Base-by-base conservation (phyloP, 2,888 invertebrate species). In the Auanema sp. region DNA sequence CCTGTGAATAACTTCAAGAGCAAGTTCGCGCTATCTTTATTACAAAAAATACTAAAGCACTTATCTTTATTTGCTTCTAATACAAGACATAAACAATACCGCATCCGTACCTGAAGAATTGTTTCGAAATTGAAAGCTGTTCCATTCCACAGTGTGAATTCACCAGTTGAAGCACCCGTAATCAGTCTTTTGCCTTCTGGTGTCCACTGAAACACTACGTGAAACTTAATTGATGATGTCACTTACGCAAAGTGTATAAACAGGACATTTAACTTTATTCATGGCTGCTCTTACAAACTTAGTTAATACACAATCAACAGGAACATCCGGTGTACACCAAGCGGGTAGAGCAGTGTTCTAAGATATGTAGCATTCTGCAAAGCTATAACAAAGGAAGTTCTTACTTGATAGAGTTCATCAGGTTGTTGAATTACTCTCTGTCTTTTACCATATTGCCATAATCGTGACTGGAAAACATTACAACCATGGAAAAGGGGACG, bases 101-200 rank as follows among this genome's bases (percentile, higher is more conserved):
- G 14, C 55, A 18, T 44, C 12, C n/a, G 64, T 85, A 92, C 92
- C 89, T 98, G 98, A 55, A 98, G 88, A 85, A 99, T 99, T n/a
- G 98, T 99, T 88, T 99, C 98, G 87, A 99, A 99, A 87, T 98
- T 99, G 86, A 98, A 99, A n/a, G 97, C 98, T 33, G 98, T 89
- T 40, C 98, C 98, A 88, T 98, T 98, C 98, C 98, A 99, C 2
- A 99, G 87, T 0, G 98, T 99, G 84, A 99, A 98, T 86, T 99
- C 98, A 51, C 98, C 98, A 61, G 96, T 96, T 33, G 97, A 97
- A 23, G 98, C 97, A 11, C 98, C 98, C 1, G 98, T 99, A 6
- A 98, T 92, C 68, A 99, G 87, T 76, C 98, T 89, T 72, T 98
- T 89, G 14, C 98, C 98, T 86, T 99, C 98, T 0, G 98, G 98